Evolutionary conservation across 2,113 vertebrate genomes (phyloP).

Genomic region (Arizona elegans): DNA sequence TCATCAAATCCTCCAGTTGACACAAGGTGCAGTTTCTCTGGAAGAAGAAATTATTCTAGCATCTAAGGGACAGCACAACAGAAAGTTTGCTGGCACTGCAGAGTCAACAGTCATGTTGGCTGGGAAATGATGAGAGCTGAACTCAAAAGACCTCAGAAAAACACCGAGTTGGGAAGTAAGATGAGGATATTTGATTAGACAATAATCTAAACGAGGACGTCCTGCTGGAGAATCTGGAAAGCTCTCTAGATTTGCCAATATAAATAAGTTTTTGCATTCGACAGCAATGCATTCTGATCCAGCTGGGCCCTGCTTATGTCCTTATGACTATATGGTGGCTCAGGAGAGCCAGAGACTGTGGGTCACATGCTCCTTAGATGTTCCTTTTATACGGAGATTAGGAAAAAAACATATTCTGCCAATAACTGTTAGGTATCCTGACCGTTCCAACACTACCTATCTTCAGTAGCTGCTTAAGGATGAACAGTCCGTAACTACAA

Average conservation of each 20-base stretch:
- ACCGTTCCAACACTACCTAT: too few relatives aligned
- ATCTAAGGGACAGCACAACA: background rate
- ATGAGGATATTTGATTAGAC: background rate
- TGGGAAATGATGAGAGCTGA: background rate
- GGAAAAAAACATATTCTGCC: too few relatives aligned
- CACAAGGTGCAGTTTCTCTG: background rate
- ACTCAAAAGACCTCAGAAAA: background rate
- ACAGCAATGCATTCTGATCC: background rate
- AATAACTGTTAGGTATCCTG: too few relatives aligned
- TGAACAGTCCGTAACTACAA: too few relatives aligned
- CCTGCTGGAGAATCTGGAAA: background rate
- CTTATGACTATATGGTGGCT: background rate
- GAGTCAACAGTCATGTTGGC: background rate
- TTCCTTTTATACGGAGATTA: too few relatives aligned
- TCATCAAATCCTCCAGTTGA: background rate
- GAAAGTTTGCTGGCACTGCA: background rate
- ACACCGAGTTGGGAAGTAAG: background rate
- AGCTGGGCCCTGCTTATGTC: background rate
- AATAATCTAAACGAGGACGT: background rate
- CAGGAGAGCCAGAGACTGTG: too few relatives aligned
- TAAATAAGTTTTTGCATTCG: background rate
- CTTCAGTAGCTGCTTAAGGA: too few relatives aligned
- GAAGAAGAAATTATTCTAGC: background rate
- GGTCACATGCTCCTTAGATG: too few relatives aligned
- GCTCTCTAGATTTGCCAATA: background rate